A percentile compares a stretch with the other conserved stretches of the same genome.
Evolutionary conservation across 2,113 vertebrate species (phyloP).

Genomic region (Ginglymostoma cirratum): DNA sequence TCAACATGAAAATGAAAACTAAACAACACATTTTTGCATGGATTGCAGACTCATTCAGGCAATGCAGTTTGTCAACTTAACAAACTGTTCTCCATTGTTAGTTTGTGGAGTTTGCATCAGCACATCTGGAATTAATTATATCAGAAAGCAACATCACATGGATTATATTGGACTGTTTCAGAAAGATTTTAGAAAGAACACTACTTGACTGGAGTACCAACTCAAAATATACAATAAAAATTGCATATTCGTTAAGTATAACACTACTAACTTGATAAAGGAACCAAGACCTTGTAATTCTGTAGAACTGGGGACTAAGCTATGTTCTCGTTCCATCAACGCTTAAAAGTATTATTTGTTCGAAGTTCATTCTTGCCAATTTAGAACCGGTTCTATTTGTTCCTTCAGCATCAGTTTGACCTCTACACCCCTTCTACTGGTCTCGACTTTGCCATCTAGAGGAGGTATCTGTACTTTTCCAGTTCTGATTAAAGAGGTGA

Average conservation of each 20-base stretch:
- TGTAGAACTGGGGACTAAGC: neutral
- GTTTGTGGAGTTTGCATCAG: neutral
- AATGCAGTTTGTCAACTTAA: neutral
- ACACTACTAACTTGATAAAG: neutral
- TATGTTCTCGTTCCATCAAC: neutral
- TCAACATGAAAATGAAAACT: neutral
- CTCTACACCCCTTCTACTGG: neutral
- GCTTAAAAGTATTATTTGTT: neutral
- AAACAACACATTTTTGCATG: neutral
- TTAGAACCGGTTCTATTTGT: neutral
- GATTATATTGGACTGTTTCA: neutral
- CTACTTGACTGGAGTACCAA: neutral
- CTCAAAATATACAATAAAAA: neutral
- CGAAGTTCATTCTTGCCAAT: neutral
- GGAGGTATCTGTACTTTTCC: too few species aligned
- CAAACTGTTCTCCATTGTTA: conserved; percentile 11
- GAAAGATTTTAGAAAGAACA: neutral
- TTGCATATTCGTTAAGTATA: neutral
- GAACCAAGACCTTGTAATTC: neutral
- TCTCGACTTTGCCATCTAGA: neutral
- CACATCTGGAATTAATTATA: conserved; percentile 11
- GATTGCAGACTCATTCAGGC: neutral
- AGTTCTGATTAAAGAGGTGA: too few species aligned
- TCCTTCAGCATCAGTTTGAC: neutral
- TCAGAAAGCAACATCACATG: neutral